Base-by-base conservation (phyloP, 2,888 invertebrate species). In the Willowsia nigromaculata region DNA sequence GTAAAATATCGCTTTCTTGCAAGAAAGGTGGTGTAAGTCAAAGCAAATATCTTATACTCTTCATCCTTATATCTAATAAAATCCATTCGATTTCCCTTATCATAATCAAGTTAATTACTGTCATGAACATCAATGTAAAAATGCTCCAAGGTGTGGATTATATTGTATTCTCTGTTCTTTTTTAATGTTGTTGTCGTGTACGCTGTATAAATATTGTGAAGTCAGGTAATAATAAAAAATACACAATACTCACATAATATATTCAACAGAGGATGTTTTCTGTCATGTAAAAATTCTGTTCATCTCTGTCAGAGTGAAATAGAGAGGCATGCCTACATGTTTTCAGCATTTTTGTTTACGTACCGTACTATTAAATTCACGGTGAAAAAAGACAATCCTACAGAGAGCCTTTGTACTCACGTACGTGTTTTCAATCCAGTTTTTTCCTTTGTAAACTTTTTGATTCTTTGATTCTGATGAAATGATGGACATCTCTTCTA, bases 111-210 rank as follows among this genome's bases (percentile, higher is more conserved):
- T 68, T 86, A 59, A 80, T 86, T 78, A 81, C 62, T 80, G 86
- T 68, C 86, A 80, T 50, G 78, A 80, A 43, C 62, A 85, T 78
- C 78, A 78, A 53, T 78, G 78, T 62, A 22, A 56, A 86, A 80
- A 68, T 40, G 80, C 86, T 86, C 37, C 15, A 22, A 86, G 86
- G 86, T 86, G 86, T 80, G 86, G 81, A 81, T 33, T 74, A 43
- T 85, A 43, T 53, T 71, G 53, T 71, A 83, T n/a, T n/a, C 18
- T 27, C 4, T 15, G 33, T n/a, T 4, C n/a, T 1, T n/a, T 7
- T 27, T 22, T 76, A 15, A 50, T 76, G 25, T 47, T 76, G 47
- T n/a, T 76, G 50, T 50, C 27, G 50, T 76, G 27, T 25, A 25
- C 33, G 53, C 13, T 71, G 22, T 40, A 9, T 40, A 50, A 22